These are phyloP conservation scores for Dicyrtomina minuta DNA, from an alignment of 2,888 invertebrate species.

Conservation along the genomic window DNA sequence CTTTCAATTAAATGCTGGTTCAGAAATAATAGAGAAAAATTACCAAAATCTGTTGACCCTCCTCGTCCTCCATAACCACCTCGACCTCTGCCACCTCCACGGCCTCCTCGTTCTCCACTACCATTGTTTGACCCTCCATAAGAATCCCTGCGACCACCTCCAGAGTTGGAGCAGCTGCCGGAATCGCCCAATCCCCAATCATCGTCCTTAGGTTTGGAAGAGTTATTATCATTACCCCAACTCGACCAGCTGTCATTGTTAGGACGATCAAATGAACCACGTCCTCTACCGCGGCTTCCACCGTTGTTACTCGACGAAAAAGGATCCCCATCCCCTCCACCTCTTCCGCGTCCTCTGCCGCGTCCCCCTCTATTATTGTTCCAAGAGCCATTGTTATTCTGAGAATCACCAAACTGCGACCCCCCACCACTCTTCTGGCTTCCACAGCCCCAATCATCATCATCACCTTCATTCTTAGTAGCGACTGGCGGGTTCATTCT, in stretches of 20 bases:
- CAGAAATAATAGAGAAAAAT: neutral
- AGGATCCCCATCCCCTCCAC: neutral
- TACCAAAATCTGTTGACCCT: neutral
- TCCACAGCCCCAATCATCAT: neutral
- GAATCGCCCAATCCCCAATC: neutral
- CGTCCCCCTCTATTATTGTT: no score
- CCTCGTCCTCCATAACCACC: slow-evolving; percentile 16
- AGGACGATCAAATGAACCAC: neutral
- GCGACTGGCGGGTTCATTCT: no score
- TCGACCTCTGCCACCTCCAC: slow-evolving; percentile 30
- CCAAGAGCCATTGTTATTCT: no score
- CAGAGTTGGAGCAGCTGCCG: neutral
- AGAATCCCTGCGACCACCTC: slow-evolving; percentile 15
- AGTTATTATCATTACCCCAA: neutral
- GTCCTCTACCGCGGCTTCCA: neutral
- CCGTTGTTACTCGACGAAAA: neutral
- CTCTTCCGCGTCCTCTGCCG: neutral
- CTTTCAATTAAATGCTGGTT: no score
- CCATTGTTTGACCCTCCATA: slow-evolving; percentile 1
- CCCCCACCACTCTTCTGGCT: neutral
- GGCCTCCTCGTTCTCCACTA: slow-evolving; percentile 30
- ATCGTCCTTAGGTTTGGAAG: neutral
- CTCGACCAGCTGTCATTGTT: neutral
- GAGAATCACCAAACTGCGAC: neutral
- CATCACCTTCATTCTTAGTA: neutral